These are phyloP conservation scores for Sebastes alutus DNA, from an alignment of 2,797 vertebrate species.

Conservation along the genomic window DNA sequence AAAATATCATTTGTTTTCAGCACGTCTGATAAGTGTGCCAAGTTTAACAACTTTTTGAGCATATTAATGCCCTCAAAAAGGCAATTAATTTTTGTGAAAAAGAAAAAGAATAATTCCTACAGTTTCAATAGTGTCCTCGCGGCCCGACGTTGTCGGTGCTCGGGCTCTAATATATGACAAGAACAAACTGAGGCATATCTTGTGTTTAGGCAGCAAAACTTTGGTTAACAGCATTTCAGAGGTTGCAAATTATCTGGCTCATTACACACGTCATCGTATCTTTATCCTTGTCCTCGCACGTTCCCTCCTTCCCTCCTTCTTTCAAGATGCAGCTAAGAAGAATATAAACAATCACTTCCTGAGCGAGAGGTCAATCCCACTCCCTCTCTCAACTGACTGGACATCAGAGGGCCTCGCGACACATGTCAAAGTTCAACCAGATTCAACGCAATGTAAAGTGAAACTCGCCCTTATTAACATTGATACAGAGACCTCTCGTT, in stretches of 20 bases:
- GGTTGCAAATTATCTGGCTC: neutral
- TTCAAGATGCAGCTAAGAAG: neutral
- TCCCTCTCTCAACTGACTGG: neutral
- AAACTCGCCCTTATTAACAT: too few relatives aligned
- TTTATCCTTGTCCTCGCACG: neutral
- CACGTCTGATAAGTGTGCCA: too few relatives aligned
- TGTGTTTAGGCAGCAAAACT: neutral
- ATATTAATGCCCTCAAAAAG: too few relatives aligned
- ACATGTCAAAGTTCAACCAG: neutral
- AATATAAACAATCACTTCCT: neutral
- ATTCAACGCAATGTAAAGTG: neutral
- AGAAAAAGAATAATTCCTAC: too few relatives aligned
- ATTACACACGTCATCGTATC: neutral
- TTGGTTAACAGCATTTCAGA: neutral
- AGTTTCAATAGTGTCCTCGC: too few relatives aligned
- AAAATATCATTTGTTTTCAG: too few relatives aligned
- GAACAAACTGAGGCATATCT: neutral
- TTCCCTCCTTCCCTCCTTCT: neutral
- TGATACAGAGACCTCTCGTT: neutral
- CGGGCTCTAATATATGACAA: neutral
- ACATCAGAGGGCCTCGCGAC: neutral
- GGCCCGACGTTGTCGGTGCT: too few relatives aligned
- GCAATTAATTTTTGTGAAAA: too few relatives aligned
- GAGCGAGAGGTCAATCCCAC: neutral
- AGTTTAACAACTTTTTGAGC: too few relatives aligned